phyloP scores from a whole-genome alignment of 1,140 invertebrate genomes.

The Phymorhynchus buccinoides region DNA sequence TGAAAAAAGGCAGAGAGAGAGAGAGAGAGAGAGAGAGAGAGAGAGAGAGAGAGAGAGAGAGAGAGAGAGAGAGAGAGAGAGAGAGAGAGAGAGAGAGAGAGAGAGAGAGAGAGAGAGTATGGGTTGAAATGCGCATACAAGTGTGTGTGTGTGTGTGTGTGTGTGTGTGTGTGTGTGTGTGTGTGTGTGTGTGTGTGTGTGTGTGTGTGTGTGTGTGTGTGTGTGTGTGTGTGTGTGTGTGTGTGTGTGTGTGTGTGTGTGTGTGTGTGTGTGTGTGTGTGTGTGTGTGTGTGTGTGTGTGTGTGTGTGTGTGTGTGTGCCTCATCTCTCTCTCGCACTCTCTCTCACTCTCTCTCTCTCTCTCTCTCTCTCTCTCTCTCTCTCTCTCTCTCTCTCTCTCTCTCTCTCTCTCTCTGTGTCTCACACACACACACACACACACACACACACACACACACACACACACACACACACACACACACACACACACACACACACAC shows the following conservation, averaged over 20 bases:
- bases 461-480: not conserved
- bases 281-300: not conserved
- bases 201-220: not conserved
- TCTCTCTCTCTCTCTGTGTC: constrained; percentile 21
- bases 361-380: not conserved
- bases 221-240: not conserved
- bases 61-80: not conserved
- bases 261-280: not conserved
- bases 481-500: not conserved
- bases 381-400: constrained; percentile 21
- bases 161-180: constrained; percentile 24
- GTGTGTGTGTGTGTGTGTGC: not conserved
- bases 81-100: not conserved
- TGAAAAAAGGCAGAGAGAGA: not conserved
- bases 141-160: not conserved
- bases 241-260: not conserved
- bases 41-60: not conserved
- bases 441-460: constrained; percentile 9
- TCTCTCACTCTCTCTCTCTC: constrained; percentile 28
- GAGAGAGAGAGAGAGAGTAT: not conserved
- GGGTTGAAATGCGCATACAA: not conserved
- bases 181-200: not conserved
- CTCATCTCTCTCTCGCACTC: not conserved
- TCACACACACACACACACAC: constrained; percentile 15
- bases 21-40: not conserved